Conservation (phyloP, 1,140 invertebrate species). For the Achroia grisella region DNA sequence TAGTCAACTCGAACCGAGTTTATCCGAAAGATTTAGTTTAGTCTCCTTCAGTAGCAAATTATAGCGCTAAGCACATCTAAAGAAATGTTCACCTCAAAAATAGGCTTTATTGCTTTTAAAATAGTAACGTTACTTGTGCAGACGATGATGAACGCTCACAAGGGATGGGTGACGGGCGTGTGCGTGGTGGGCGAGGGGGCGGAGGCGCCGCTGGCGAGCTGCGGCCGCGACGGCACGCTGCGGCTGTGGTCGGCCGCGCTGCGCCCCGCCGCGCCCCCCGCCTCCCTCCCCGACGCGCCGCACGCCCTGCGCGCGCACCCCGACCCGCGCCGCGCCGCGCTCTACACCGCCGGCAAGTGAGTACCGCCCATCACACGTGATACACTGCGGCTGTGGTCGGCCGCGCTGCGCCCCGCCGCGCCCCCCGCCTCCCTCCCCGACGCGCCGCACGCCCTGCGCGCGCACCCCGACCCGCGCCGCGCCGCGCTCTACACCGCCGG, state of each 20-base stretch:
- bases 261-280: conserved; percentile 55
- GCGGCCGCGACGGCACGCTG: conserved; percentile 84
- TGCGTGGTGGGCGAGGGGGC: conserved; percentile 72
- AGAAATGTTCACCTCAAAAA: too few relatives aligned
- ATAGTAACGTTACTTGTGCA: conserved; percentile 37
- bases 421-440: conserved; percentile 32
- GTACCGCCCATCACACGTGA: conserved; percentile 52
- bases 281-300: conserved; percentile 33
- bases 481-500: conserved; percentile 38
- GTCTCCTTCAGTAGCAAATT: too few relatives aligned
- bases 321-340: background rate
- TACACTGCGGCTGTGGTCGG: conserved; percentile 71
- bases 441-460: conserved; percentile 31
- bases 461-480: conserved; percentile 10
- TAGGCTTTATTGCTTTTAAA: background rate
- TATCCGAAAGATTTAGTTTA: too few relatives aligned
- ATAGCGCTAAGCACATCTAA: too few relatives aligned
- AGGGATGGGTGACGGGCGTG: conserved; percentile 91
- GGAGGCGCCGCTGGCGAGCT: conserved; percentile 79
- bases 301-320: conserved; percentile 31
- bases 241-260: conserved; percentile 68
- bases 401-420: conserved; percentile 71
- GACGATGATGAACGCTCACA: conserved; percentile 90
- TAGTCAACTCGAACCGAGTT: too few relatives aligned
- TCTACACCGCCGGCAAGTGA: conserved; percentile 52